Percentiles rank a stretch among this genome's conserved stretches.
These are phyloP conservation scores for Platyura marginata DNA, from an alignment of 1,140 invertebrate genomes.

Conservation along the genomic window DNA sequence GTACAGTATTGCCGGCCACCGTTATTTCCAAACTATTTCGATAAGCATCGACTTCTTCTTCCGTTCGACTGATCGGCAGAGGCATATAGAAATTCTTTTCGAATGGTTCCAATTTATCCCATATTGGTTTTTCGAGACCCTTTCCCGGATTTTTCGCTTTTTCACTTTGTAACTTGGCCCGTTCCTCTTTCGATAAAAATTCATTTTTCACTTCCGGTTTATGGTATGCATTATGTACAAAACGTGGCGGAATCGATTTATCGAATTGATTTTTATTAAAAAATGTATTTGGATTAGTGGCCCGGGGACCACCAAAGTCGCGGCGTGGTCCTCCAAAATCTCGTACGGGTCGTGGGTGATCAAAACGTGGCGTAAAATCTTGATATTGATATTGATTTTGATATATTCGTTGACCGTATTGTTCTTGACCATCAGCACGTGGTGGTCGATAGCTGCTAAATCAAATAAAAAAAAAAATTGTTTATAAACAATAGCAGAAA, in stretches of 20 bases:
- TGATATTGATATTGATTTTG: neutral
- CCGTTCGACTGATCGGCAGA: slow-evolving; percentile 45
- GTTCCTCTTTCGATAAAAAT: slow-evolving; percentile 23
- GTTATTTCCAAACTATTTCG: slow-evolving; percentile 67
- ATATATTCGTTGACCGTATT: neutral
- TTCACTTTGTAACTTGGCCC: slow-evolving; percentile 36
- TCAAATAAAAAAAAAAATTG: too few species aligned
- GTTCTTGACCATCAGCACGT: slow-evolving; percentile 1
- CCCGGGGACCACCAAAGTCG: slow-evolving; percentile 28
- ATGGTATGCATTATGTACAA: slow-evolving; percentile 9
- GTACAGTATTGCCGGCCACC: slow-evolving; percentile 61
- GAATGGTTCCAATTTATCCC: slow-evolving; percentile 73
- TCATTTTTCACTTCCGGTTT: slow-evolving; percentile 12
- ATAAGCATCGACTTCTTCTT: slow-evolving; percentile 56
- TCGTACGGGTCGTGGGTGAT: slow-evolving; percentile 24
- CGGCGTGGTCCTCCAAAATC: slow-evolving; percentile 31
- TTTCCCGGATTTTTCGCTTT: slow-evolving; percentile 57
- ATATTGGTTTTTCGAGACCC: slow-evolving; percentile 60
- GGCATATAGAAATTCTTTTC: slow-evolving; percentile 85
- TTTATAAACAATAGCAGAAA: too few species aligned
- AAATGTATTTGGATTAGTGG: slow-evolving; percentile 10
- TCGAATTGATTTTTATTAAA: slow-evolving; percentile 20
- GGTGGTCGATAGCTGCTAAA: slow-evolving; percentile 3
- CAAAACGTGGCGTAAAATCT: neutral
- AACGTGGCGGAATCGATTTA: slow-evolving; percentile 14